Percentiles rank a stretch among this genome's conserved stretches.
Conservation (phyloP, 1,140 invertebrate species). For the Anadara kagoshimensis region DNA sequence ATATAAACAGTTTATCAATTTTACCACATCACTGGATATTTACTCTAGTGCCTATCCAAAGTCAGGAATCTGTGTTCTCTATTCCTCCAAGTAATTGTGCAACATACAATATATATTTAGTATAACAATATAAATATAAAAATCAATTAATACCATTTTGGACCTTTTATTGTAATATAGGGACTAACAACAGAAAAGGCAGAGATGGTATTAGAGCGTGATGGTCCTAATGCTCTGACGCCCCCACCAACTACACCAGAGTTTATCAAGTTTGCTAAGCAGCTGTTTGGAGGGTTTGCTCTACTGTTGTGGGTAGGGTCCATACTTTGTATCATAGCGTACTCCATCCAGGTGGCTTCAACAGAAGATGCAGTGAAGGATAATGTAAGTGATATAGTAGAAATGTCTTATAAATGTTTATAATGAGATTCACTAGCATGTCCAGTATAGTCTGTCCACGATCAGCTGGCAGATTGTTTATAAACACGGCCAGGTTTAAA, state of each 20-base stretch:
- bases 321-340: constrained; percentile 97
- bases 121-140: too few species aligned
- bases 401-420: too few species aligned
- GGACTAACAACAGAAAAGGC: constrained; percentile 95
- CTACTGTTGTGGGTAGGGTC: constrained; percentile 97
- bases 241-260: constrained; percentile 97
- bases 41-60: too few species aligned
- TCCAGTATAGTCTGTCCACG: neutral
- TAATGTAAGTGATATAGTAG: constrained; percentile 65
- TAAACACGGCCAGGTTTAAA: neutral
- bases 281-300: constrained; percentile 97
- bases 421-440: too few species aligned
- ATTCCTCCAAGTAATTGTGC: too few species aligned
- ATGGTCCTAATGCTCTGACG: constrained; percentile 94
- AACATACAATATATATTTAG: neutral
- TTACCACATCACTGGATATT: too few species aligned
- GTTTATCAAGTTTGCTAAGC: constrained; percentile 99
- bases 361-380: constrained; percentile 65
- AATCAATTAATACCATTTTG: too few species aligned
- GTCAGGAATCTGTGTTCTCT: too few species aligned
- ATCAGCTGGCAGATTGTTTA: neutral
- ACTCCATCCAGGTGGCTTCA: constrained; percentile 88
- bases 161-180: constrained; percentile 68
- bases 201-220: constrained; percentile 91
- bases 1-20: too few species aligned